A percentile compares a stretch with the other conserved stretches of the same genome.
phyloP scores from a whole-genome alignment of 2,797 vertebrate genomes.

The Cyclura pinguis region DNA sequence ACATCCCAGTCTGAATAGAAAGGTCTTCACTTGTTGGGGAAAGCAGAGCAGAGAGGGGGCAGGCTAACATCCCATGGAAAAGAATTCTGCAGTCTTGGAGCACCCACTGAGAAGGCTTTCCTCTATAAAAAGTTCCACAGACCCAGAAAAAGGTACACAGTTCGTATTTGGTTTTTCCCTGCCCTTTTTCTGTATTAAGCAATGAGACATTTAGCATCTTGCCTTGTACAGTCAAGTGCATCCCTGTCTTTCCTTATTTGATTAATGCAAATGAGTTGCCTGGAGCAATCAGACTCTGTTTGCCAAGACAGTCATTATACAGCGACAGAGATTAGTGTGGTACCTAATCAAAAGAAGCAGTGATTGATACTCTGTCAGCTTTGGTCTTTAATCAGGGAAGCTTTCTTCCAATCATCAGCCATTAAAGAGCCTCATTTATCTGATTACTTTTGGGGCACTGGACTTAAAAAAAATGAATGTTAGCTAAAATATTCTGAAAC shows the following conservation, averaged over 20 bases:
- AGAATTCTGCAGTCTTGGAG: too few species aligned
- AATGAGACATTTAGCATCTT: conserved; percentile 42
- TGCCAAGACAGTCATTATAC: conserved; percentile 72
- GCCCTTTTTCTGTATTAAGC: conserved; percentile 35
- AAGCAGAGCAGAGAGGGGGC: too few species aligned
- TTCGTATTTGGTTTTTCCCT: conserved; percentile 16
- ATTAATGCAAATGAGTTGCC: conserved; percentile 75
- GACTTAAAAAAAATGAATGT: conserved; percentile 33
- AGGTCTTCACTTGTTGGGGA: too few species aligned
- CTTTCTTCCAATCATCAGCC: conserved; percentile 70
- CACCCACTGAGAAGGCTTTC: neutral
- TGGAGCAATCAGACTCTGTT: conserved; percentile 70
- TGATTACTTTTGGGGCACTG: conserved; percentile 63
- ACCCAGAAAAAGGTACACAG: neutral
- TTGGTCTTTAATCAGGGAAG: conserved; percentile 75
- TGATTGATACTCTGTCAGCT: conserved; percentile 75
- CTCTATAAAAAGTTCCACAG: neutral
- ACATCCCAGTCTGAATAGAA: too few species aligned
- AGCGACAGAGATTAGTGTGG: conserved; percentile 74
- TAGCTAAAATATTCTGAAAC: conserved; percentile 34
- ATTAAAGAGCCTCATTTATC: conserved; percentile 66
- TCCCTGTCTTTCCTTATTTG: conserved; percentile 66
- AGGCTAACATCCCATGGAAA: too few species aligned
- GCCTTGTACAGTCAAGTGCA: conserved; percentile 49
- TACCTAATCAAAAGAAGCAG: conserved; percentile 74